Percentiles rank a stretch among this genome's conserved stretches.
Evolutionary conservation across 2,797 vertebrate genomes (phyloP).

Genomic region (Trichosurus vulpecula): DNA sequence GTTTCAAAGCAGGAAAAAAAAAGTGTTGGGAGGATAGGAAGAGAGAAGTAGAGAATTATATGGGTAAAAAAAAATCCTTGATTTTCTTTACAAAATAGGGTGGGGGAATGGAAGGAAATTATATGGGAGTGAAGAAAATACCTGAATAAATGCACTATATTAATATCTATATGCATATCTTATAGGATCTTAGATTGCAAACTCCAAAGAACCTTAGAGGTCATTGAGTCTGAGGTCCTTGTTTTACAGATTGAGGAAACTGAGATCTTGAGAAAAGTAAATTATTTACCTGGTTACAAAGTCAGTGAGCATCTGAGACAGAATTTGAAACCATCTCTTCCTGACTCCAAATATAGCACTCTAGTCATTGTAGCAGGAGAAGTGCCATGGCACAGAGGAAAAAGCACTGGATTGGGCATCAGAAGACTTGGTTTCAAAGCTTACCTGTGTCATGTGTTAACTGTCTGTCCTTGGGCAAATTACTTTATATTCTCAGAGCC

Average conservation of each 20-base stretch:
- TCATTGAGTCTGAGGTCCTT: neutral
- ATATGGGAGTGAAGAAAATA: conserved; percentile 1
- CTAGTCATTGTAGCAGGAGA: neutral
- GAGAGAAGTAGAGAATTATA: conserved; percentile 20
- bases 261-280: neutral
- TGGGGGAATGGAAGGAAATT: conserved; percentile 12
- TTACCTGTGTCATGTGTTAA: neutral
- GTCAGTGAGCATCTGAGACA: neutral
- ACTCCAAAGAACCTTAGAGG: neutral
- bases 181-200: neutral
- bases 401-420: neutral
- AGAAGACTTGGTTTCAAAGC: neutral
- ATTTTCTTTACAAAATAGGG: conserved; percentile 35
- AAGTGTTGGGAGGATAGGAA: conserved; percentile 56
- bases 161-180: neutral
- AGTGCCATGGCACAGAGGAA: neutral
- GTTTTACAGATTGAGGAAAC: neutral
- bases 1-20: conserved; percentile 70
- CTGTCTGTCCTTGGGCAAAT: neutral
- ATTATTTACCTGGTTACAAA: neutral
- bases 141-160: neutral
- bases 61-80: conserved; percentile 48
- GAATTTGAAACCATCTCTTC: neutral
- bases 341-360: neutral
- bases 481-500: neutral